These are phyloP conservation scores for Tachina lurida DNA, from an alignment of 2,888 invertebrate genomes.

Conservation along the genomic window DNA sequence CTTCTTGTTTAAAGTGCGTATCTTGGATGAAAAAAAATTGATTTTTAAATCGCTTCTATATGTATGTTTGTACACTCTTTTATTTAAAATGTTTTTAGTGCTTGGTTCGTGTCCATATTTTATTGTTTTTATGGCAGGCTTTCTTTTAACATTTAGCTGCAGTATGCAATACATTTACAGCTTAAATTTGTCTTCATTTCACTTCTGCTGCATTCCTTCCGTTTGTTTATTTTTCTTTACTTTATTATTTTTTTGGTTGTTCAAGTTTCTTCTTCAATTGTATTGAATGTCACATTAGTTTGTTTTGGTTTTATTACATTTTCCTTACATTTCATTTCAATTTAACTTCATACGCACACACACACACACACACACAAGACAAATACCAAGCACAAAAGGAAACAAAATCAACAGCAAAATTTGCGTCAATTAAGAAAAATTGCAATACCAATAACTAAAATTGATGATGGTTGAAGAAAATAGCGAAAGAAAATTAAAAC, in stretches of 20 bases:
- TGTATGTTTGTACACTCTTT: not conserved
- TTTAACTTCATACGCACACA: slow-evolving; percentile 12
- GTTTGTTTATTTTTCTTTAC: slow-evolving; percentile 6
- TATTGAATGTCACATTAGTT: slow-evolving; percentile 41
- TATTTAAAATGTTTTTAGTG: not conserved
- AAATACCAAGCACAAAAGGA: slow-evolving; percentile 22
- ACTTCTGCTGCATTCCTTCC: not conserved
- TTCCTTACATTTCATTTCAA: slow-evolving; percentile 48
- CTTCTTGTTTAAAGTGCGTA: slow-evolving; percentile 44
- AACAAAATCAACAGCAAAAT: slow-evolving; percentile 22
- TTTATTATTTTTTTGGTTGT: not conserved
- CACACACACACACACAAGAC: not conserved
- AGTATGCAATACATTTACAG: slow-evolving; percentile 22
- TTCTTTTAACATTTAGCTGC: slow-evolving; percentile 3
- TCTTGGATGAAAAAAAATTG: not conserved
- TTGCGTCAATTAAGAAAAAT: slow-evolving; percentile 71
- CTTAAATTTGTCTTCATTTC: slow-evolving; percentile 42
- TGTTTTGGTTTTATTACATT: slow-evolving; percentile 47
- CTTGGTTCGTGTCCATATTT: slow-evolving; percentile 35
- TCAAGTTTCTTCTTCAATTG: slow-evolving; percentile 38
- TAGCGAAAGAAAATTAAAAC: slow-evolving; percentile 12
- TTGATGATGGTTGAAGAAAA: slow-evolving; percentile 59
- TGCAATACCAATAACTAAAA: slow-evolving; percentile 65
- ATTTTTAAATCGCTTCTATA: slow-evolving; percentile 40
- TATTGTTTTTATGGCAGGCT: slow-evolving; percentile 13